Base-by-base conservation (phyloP, 2,888 invertebrate genomes). In the Melanotus villosus region DNA sequence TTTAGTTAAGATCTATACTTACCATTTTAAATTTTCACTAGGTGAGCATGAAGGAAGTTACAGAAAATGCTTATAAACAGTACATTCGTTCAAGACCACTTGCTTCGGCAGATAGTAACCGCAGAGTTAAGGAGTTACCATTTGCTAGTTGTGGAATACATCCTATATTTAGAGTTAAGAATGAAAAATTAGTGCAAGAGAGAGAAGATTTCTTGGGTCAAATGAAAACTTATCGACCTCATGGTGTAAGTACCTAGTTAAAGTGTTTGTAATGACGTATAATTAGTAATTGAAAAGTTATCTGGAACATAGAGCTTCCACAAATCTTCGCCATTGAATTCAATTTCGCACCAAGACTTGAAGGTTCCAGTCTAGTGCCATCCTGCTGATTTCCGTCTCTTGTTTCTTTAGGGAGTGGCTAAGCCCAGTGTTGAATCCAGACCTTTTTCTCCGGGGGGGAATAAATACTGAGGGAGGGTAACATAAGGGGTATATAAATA, bases 51-150 rank as follows among this genome's bases (percentile, higher is more conserved):
- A 85, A 88, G 77, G 89, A 92, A 72, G 95, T 95, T 0, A 92
- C 94, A 71, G 89, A 88, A 36, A 98, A 98, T 81, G 98, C 95
- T 0, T 97, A 96, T 87, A 92, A 93, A 80, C 95, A 97, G 76
- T 99, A 99, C 85, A 80, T 95, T 0, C 89, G 90, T 73, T 96
- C 98, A 73, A 88, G 99, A 70, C 97, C 97, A 45, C 89, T 91
- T 0, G 95, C 99, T 0, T 96, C 98, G 0, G 87, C 90, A 0
- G 98, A 97, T 80, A 96, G 96, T 71, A 93, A 97, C 77, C 91
- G 91, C 74, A 89, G 97, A 71, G 91, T 94, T 9, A 99, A 99
- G 85, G 88, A 88, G 38, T 85, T 92, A 0, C 83, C 89, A 14
- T 83, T 89, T 19, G 77, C 78, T 3, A 88, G 88, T 3, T 85